A percentile compares a stretch with the other conserved stretches of the same genome.
Conservation (phyloP, 2,888 invertebrate species). For the Acrocyrtus sp. region DNA sequence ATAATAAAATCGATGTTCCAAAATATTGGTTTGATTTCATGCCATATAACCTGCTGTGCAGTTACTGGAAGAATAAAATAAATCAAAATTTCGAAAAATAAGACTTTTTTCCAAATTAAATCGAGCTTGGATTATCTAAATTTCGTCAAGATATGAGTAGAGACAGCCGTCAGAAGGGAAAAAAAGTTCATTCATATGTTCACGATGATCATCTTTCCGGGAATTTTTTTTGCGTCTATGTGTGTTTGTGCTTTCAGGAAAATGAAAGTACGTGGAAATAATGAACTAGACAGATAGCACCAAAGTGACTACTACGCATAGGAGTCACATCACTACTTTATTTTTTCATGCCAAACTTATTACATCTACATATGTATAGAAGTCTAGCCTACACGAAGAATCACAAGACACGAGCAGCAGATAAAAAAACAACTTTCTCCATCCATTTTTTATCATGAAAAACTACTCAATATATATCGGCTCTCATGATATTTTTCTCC, state of each 20-base stretch:
- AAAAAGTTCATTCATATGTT: slow-evolving; percentile 20
- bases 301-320: no score
- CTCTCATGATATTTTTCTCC: slow-evolving; percentile 13
- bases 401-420: not conserved
- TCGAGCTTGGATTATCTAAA: slow-evolving; percentile 41
- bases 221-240: not conserved
- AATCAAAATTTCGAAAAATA: no score
- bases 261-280: not conserved
- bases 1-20: no score
- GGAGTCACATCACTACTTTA: no score
- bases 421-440: slow-evolving; percentile 7
- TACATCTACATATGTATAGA: not conserved
- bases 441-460: no score
- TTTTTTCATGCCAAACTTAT: slow-evolving; percentile 1
- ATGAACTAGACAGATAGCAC: slow-evolving; percentile 30
- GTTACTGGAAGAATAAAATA: no score
- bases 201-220: slow-evolving; percentile 13
- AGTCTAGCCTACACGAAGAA: not conserved
- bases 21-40: no score
- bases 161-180: slow-evolving; percentile 25
- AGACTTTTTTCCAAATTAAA: slow-evolving; percentile 20
- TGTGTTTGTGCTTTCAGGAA: not conserved
- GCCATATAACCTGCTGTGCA: no score
- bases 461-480: slow-evolving; percentile 10
- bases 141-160: slow-evolving; percentile 26